Evolutionary conservation across 2,888 invertebrate species (phyloP).

Genomic region (Chloroclystis v-ata): DNA sequence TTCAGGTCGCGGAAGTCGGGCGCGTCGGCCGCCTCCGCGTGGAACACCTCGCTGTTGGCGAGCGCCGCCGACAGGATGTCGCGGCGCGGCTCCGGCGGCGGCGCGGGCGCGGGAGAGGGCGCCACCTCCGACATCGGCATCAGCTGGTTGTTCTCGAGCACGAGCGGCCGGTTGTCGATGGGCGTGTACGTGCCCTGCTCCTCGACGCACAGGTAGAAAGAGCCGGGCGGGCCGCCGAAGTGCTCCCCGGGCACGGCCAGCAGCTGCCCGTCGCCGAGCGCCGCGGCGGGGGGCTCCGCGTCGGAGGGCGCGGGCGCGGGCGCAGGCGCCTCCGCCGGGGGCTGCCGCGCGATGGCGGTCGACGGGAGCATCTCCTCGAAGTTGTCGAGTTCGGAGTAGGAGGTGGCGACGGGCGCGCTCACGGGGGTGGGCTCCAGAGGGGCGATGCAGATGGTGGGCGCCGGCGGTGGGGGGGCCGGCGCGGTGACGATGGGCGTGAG

Average conservation of each 20-base stretch:
- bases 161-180: slow-evolving; percentile 83
- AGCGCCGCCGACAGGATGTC: slow-evolving; percentile 87
- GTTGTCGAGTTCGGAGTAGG: slow-evolving; percentile 59
- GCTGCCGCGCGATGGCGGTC: slow-evolving; percentile 62
- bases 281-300: slow-evolving; percentile 32
- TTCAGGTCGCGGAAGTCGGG: slow-evolving; percentile 80
- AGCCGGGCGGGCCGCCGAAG: slow-evolving; percentile 84
- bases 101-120: slow-evolving; percentile 48
- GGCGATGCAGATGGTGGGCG: background rate
- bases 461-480: slow-evolving; percentile 29
- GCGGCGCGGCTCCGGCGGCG: slow-evolving; percentile 77
- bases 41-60: slow-evolving; percentile 86
- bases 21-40: slow-evolving; percentile 76
- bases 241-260: slow-evolving; percentile 85
- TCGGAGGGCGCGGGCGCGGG: slow-evolving; percentile 40
- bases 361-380: slow-evolving; percentile 70
- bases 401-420: slow-evolving; percentile 21
- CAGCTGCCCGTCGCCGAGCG: slow-evolving; percentile 80
- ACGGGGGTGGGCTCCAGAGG: slow-evolving; percentile 5
- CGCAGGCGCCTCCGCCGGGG: slow-evolving; percentile 37
- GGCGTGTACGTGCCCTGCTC: slow-evolving; percentile 84
- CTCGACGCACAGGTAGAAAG: slow-evolving; percentile 85
- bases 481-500: slow-evolving; percentile 34
- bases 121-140: slow-evolving; percentile 65
- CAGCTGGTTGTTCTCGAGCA: slow-evolving; percentile 69